phyloP scores from a whole-genome alignment of 2,113 vertebrate species.

The Tursiops truncatus region DNA sequence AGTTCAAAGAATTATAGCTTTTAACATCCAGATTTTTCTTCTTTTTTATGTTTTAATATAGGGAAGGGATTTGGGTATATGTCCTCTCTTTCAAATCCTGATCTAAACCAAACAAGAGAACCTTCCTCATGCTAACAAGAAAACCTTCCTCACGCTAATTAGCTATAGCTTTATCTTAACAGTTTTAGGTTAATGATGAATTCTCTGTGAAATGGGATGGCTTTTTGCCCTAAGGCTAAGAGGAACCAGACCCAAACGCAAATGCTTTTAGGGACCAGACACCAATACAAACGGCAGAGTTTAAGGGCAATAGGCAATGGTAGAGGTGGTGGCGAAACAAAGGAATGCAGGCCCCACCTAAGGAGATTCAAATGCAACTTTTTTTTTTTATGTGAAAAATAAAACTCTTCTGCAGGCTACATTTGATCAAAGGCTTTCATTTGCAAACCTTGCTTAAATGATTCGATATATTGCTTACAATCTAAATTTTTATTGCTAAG shows the following conservation, averaged over 20 bases:
- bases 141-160: not conserved
- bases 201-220: not conserved
- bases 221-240: not conserved
- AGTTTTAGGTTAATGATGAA: not conserved
- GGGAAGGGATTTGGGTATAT: not conserved
- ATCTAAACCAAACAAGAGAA: not conserved
- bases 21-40: not conserved
- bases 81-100: not conserved
- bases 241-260: not conserved
- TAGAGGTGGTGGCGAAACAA: not conserved
- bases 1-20: not conserved
- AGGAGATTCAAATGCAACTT: not conserved
- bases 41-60: not conserved
- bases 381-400: not conserved
- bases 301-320: not conserved
- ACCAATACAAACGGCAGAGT: not conserved
- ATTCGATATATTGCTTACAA: not conserved
- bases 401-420: not conserved
- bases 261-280: not conserved
- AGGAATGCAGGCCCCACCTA: not conserved
- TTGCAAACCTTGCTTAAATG: not conserved
- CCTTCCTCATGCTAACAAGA: not conserved
- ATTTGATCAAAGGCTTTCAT: conserved; percentile 38
- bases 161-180: not conserved
- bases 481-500: not conserved